Evolutionary conservation across 2,113 vertebrate genomes (phyloP), one percentile per base, ranked within the genome.

Genomic region (Peromyscus californicus): DNA sequence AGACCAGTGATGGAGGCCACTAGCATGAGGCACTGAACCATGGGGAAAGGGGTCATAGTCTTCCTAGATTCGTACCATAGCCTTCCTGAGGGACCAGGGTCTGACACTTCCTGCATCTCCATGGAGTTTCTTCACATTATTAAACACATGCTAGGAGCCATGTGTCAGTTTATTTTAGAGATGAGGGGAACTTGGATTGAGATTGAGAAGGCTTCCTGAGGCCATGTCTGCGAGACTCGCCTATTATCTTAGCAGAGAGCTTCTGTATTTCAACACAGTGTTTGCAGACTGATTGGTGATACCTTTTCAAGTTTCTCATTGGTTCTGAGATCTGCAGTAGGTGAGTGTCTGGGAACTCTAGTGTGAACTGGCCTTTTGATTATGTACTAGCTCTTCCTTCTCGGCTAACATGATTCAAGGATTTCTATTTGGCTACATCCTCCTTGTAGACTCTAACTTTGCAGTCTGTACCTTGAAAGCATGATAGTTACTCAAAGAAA

Each of bases 301-400:
- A 79, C 29, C 54, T 93, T 93, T 89, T 76, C 39, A 92, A 36
- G 33, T 96, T 96, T 91, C 39, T 92, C 3, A 0, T 29, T 88
- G 59, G 39, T 82, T 89, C 54, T 89, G 74, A 96, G 83, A 86
- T 90, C 80, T 87, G 24, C 26, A 65, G 76, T 65, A 89, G 90
- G 24, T 74, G 54, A 69, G n/a, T 74, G 13, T 65, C 85, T 70
- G 91, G 85, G 92, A 83, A 94, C 33, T 86, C 22, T 16, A 29
- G 33, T 89, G 19, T 79, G 83, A 91, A 89, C 48, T 86, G 72
- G 67, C 7, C 54, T 89, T 95, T 76, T 76, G 75, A 91, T 84
- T 95, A 69, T 72, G 65, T 10, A 83, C 21, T 31, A 65, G 67
- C n/a, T 91, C n/a, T 91, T 95, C 61, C 24, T 93, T 87, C 80